A percentile compares a stretch with the other conserved stretches of the same genome.
Evolutionary conservation across 2,888 invertebrate species (phyloP).

Genomic region (Seira sanloemensis): DNA sequence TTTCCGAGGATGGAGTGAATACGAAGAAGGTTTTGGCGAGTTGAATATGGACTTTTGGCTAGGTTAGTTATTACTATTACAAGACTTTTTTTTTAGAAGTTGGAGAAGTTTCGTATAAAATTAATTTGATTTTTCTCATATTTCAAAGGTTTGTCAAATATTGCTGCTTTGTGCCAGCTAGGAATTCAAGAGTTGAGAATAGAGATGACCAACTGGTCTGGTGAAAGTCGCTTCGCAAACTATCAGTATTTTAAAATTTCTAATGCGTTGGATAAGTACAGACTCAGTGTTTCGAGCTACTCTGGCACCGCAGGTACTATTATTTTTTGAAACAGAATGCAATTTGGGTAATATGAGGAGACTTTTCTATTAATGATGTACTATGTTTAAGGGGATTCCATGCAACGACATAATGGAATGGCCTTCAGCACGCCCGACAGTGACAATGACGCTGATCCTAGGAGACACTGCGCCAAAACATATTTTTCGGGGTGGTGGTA

Average conservation of each 20-base stretch:
- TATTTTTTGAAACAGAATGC: not conserved
- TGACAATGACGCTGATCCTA: constrained; percentile 71
- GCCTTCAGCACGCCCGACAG: constrained; percentile 72
- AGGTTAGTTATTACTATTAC: constrained; percentile 28
- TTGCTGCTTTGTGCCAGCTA: constrained; percentile 44
- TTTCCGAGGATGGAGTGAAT: constrained; percentile 53
- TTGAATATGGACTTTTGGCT: constrained; percentile 55
- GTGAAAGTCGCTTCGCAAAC: constrained; percentile 44
- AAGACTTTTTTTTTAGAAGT: not conserved
- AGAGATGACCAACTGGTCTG: constrained; percentile 55
- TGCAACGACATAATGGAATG: constrained; percentile 72
- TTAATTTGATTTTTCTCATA: not conserved
- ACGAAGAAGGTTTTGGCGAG: constrained; percentile 58
- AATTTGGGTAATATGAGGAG: too few species aligned
- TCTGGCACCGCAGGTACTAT: constrained; percentile 53
- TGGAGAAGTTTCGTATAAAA: not conserved
- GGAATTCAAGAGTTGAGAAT: constrained; percentile 58
- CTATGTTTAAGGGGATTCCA: constrained; percentile 71
- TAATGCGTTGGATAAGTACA: constrained; percentile 40
- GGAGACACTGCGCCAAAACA: constrained; percentile 72
- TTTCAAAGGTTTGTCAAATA: constrained; percentile 41
- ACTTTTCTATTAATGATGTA: too few species aligned
- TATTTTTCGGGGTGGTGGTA: constrained; percentile 74
- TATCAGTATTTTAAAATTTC: constrained; percentile 54
- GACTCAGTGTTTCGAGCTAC: constrained; percentile 43